These are phyloP conservation scores for Solea solea DNA, from an alignment of 2,113 vertebrate species.

Conservation along the genomic window DNA sequence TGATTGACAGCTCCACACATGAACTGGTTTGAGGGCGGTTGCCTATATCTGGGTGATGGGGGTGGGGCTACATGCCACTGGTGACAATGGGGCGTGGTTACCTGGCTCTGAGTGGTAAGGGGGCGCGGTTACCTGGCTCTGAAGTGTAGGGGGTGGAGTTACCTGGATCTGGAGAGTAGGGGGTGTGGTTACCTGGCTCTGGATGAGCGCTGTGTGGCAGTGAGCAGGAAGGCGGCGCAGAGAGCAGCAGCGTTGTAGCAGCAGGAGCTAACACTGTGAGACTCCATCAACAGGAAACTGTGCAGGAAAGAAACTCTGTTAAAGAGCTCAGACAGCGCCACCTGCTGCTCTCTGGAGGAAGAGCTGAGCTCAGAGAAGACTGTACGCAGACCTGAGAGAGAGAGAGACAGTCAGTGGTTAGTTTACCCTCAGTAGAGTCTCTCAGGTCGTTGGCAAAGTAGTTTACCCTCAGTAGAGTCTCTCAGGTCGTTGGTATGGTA, in stretches of 20 bases:
- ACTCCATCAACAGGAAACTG: constrained; percentile 83
- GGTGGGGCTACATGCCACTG: background rate
- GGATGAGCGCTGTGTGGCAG: constrained; percentile 79
- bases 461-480: background rate
- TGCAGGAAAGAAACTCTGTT: constrained; percentile 83
- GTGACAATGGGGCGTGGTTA: background rate
- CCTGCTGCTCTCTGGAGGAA: constrained; percentile 80
- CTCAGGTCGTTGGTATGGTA: constrained; percentile 43
- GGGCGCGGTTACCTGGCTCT: background rate
- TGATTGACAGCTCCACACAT: too few species aligned
- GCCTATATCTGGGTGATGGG: background rate
- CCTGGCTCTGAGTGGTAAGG: background rate
- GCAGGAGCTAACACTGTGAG: constrained; percentile 80
- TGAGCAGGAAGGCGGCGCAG: constrained; percentile 76
- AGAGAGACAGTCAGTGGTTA: background rate
- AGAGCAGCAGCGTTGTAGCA: constrained; percentile 81
- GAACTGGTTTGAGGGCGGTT: background rate
- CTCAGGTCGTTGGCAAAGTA: too few species aligned
- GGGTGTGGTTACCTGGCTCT: constrained; percentile 76
- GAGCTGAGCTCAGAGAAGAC: constrained; percentile 81
- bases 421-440: too few species aligned
- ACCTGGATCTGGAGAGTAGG: constrained; percentile 78
- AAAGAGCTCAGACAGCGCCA: constrained; percentile 83
- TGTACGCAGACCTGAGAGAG: constrained; percentile 70
- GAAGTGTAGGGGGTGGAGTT: background rate